Conservation (phyloP, 2,797 vertebrate genomes). For the Cynopterus sphinx region DNA sequence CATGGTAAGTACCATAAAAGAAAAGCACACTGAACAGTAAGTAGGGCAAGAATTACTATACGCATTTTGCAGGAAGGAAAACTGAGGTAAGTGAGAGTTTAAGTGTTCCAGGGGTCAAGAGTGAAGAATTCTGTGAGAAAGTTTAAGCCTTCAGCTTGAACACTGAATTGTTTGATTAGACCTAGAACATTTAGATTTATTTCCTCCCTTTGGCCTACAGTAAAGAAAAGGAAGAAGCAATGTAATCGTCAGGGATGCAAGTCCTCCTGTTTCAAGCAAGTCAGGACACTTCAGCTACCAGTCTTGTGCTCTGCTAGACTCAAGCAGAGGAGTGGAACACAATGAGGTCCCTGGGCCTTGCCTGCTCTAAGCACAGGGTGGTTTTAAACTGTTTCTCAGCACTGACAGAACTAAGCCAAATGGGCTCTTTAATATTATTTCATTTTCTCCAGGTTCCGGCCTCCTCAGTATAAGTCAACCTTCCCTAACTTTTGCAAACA, state of each 20-base stretch:
- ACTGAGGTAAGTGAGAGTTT: background rate
- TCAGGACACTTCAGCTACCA: background rate
- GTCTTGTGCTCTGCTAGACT: background rate
- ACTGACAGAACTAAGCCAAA: background rate
- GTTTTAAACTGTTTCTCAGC: background rate
- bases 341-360: background rate
- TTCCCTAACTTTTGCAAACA: background rate
- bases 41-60: background rate
- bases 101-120: background rate
- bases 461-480: background rate
- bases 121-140: background rate
- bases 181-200: background rate
- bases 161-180: background rate
- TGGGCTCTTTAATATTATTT: background rate
- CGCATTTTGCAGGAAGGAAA: constrained; percentile 27
- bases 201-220: background rate
- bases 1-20: background rate
- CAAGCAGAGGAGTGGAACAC: background rate
- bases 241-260: background rate
- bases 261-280: background rate
- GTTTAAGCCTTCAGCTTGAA: background rate
- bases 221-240: background rate
- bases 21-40: background rate
- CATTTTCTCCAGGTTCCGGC: background rate
- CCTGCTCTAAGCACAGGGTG: background rate